Evolutionary conservation across 2,888 invertebrate genomes (phyloP).

Genomic region (Lottia scabra): DNA sequence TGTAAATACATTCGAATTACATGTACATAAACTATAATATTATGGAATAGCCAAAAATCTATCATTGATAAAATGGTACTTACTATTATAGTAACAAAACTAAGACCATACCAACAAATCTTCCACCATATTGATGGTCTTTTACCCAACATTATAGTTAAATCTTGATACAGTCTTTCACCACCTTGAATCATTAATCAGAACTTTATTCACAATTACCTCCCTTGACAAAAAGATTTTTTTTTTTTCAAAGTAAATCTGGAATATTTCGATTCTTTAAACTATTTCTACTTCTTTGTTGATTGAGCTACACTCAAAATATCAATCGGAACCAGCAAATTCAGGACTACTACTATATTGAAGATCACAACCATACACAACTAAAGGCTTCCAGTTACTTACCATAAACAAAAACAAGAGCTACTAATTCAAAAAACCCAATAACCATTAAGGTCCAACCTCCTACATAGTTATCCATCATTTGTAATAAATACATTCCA

Average conservation of each 20-base stretch:
- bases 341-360: too few species aligned
- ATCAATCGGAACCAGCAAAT: too few species aligned
- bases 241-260: too few species aligned
- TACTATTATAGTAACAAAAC: slow-evolving; percentile 59
- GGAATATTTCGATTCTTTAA: too few species aligned
- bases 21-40: too few species aligned
- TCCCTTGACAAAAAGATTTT: too few species aligned
- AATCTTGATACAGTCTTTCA: slow-evolving; percentile 51
- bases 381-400: slow-evolving; percentile 14
- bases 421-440: slow-evolving; percentile 78
- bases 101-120: slow-evolving; percentile 59
- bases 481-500: slow-evolving; percentile 64
- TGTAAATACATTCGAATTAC: too few species aligned
- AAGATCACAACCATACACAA: too few species aligned
- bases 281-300: too few species aligned
- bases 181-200: slow-evolving; percentile 32
- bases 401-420: slow-evolving; percentile 77
- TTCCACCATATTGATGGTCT: slow-evolving; percentile 55
- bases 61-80: slow-evolving; percentile 28
- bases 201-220: too few species aligned
- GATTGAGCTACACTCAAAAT: too few species aligned
- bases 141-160: slow-evolving; percentile 53
- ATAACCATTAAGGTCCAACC: slow-evolving; percentile 75
- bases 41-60: too few species aligned
- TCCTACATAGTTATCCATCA: slow-evolving; percentile 67